A percentile compares a stretch with the other conserved stretches of the same genome.
Conservation (phyloP, 2,797 vertebrate genomes). For the Iguana delicatissima region DNA sequence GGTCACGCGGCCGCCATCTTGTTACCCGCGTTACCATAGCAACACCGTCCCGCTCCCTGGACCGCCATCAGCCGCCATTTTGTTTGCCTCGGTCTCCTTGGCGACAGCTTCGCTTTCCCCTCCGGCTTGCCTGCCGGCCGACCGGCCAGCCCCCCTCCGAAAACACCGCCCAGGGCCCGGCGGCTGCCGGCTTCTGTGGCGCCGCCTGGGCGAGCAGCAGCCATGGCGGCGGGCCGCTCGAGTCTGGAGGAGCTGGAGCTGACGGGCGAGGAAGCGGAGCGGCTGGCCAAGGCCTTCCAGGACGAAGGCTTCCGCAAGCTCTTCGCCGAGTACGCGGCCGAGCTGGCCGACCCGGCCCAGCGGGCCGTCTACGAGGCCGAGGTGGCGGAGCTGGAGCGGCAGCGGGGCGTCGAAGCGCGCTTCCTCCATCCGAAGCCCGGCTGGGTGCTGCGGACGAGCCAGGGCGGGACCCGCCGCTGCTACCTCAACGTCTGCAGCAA, state of each 20-base stretch:
- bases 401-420: constrained; percentile 85
- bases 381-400: constrained; percentile 87
- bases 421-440: constrained; percentile 90
- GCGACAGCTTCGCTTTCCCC: neutral
- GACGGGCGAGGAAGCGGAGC: constrained; percentile 84
- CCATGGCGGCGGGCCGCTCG: constrained; percentile 11
- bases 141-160: too few species aligned
- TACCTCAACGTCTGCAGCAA: constrained; percentile 91
- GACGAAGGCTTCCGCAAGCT: constrained; percentile 86
- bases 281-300: constrained; percentile 85
- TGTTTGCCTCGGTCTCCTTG: neutral
- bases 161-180: too few species aligned
- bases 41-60: neutral
- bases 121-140: too few species aligned
- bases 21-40: constrained; percentile 14
- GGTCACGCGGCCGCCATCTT: neutral
- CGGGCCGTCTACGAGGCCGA: constrained; percentile 88
- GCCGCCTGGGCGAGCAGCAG: neutral
- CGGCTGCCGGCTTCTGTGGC: neutral
- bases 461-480: constrained; percentile 83
- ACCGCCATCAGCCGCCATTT: neutral
- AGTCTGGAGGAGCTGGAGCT: constrained; percentile 84
- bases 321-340: constrained; percentile 86
- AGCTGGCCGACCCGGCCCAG: constrained; percentile 87
- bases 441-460: constrained; percentile 86